phyloP scores from a whole-genome alignment of 2,113 vertebrate species.

The Corvus hawaiiensis region DNA sequence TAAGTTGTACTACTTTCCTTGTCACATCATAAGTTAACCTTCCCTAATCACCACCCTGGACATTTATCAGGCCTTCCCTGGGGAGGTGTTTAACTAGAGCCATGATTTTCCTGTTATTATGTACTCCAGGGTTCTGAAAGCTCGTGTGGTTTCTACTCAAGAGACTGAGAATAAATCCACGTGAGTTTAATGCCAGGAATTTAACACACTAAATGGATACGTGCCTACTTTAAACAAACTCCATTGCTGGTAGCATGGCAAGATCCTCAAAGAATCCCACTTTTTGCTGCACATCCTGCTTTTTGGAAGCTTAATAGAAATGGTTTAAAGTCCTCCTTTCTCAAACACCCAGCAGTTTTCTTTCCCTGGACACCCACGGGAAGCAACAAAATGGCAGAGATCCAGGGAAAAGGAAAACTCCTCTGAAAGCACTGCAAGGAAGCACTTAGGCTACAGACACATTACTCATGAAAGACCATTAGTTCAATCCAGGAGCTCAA shows the following conservation, averaged over 20 bases:
- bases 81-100: slow-evolving; percentile 51
- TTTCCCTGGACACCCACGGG: fast-evolving
- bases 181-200: not conserved
- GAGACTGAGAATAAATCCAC: not conserved
- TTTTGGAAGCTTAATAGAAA: not conserved
- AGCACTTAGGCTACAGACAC: not conserved
- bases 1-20: slow-evolving; percentile 50
- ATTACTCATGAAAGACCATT: not conserved
- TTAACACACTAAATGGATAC: not conserved
- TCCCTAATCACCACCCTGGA: slow-evolving; percentile 53
- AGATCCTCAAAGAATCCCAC: not conserved
- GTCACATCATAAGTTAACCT: slow-evolving; percentile 62
- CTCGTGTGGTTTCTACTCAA: not conserved
- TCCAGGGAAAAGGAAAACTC: not conserved
- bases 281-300: not conserved
- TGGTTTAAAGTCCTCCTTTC: not conserved
- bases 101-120: slow-evolving; percentile 38
- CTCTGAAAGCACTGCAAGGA: not conserved
- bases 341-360: not conserved
- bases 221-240: not conserved
- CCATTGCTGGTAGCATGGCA: not conserved
- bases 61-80: slow-evolving; percentile 54
- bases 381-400: not conserved
- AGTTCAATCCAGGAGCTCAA: not conserved
- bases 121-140: slow-evolving; percentile 16